Evolutionary conservation across 2,888 invertebrate genomes (phyloP).

Genomic region (Creontiades dilutus): DNA sequence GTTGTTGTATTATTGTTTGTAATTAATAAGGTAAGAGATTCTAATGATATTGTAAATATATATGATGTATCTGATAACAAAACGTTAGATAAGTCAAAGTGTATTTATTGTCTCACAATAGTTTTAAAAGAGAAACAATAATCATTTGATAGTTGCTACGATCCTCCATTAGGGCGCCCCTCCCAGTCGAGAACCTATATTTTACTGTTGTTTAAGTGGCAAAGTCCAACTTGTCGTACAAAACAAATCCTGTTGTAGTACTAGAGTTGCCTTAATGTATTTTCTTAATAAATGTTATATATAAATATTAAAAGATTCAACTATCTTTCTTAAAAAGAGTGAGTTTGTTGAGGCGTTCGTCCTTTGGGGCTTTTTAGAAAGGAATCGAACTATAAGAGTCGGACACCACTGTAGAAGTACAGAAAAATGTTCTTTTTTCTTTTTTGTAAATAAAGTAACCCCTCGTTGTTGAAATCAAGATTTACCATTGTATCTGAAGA

Average conservation of each 20-base stretch:
- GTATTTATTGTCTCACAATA: slow-evolving; percentile 1
- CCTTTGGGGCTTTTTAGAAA: background rate
- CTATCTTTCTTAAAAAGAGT: slow-evolving; percentile 10
- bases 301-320: slow-evolving; percentile 18
- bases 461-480: slow-evolving; percentile 23
- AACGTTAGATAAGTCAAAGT: slow-evolving; percentile 14
- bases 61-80: slow-evolving; percentile 35
- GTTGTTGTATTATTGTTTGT: slow-evolving; percentile 51
- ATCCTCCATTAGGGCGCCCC: slow-evolving; percentile 13
- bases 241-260: slow-evolving; percentile 15
- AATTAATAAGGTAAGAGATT: slow-evolving; percentile 35
- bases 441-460: slow-evolving; percentile 39
- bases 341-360: background rate
- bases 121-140: slow-evolving; percentile 3
- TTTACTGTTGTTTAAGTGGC: slow-evolving; percentile 43
- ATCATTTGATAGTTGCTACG: slow-evolving; percentile 4
- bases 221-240: slow-evolving; percentile 28
- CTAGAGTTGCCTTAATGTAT: slow-evolving; percentile 50
- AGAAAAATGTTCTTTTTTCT: background rate
- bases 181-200: slow-evolving; percentile 34
- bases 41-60: slow-evolving; percentile 33
- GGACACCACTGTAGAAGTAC: background rate
- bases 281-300: slow-evolving; percentile 48
- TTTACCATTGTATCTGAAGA: slow-evolving; percentile 35
- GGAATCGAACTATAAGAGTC: background rate